phyloP scores from a whole-genome alignment of 92 coral and sea anemone genomes.

The Bergia sp. region DNA sequence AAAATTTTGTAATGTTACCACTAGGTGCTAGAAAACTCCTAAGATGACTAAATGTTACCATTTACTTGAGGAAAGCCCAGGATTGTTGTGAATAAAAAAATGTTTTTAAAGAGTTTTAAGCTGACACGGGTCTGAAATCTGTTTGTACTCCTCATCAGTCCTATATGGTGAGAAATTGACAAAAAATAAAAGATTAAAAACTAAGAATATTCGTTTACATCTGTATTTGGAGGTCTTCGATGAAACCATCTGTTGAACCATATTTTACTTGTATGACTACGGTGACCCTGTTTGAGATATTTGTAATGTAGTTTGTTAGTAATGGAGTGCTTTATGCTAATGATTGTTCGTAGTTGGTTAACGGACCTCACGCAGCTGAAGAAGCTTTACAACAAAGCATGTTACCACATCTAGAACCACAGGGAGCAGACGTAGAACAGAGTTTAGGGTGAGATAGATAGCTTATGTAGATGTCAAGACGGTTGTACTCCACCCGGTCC shows the following conservation, averaged over 20 bases:
- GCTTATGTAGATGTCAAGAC: neutral
- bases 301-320: neutral
- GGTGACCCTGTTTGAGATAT: neutral
- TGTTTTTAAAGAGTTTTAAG: no score
- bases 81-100: no score
- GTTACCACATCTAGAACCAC: slow-evolving; percentile 89
- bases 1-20: no score
- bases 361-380: slow-evolving; percentile 32
- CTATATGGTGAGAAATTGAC: neutral
- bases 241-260: neutral
- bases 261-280: no score
- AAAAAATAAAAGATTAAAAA: no score
- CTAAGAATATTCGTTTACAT: neutral
- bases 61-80: no score
- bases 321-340: neutral
- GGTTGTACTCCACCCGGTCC: neutral
- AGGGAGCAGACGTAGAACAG: slow-evolving; percentile 67
- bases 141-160: no score
- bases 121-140: no score
- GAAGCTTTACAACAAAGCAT: slow-evolving; percentile 88
- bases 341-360: slow-evolving; percentile 1
- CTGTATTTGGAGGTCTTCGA: neutral
- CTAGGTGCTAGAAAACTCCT: no score
- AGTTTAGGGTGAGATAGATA: slow-evolving; percentile 77
- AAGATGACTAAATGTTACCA: no score